Evolutionary conservation across 2,113 vertebrate genomes (phyloP), one percentile per base, ranked within the genome.

Genomic region (Saimiri boliviensis): DNA sequence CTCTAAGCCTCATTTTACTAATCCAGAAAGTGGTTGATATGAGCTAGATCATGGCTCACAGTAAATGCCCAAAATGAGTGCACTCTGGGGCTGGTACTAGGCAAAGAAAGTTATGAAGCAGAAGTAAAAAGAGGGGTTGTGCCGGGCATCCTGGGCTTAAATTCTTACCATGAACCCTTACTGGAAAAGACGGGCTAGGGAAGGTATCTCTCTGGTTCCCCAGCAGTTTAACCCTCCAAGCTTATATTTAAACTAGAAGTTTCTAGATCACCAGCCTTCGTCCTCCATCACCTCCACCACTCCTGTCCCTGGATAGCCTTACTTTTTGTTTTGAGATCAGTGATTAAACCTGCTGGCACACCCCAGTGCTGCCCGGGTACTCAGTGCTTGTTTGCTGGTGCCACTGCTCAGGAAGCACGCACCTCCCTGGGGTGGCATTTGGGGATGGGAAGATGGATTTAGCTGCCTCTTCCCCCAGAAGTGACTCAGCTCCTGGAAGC

Each of bases 401-500:
- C 87, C n/a, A 54, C 25, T 21, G 25, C 56, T 71, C 35, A 25
- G 5, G 81, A 95, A 73, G 74, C 80, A 11, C 11, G 35, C n/a
- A 21, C 49, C 77, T 95, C 40, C 52, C 89, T 23, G 32, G 71
- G 52, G 58, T 93, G 89, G 76, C 95, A 96, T 97, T 77, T 94
- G 73, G 92, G 89, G 73, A 93, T 86, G 60, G 74, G 90, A 95
- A 54, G 91, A 97, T 97, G 91, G 89, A 95, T 95, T 97, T 95
- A 96, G 91, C 93, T 86, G 89, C 73, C 66, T 96, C 89, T 89
- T 91, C 92, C 91, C 94, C 82, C 94, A 97, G 91, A 94, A 95
- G 79, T 97, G 96, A 97, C 96, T 97, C 96, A 97, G 94, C 91
- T 95, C 76, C 89, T 74, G 13, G 73, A 93, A 82, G 58, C 60